Base-by-base conservation (phyloP, 2,113 vertebrate genomes). In the Tragelaphus scriptus region DNA sequence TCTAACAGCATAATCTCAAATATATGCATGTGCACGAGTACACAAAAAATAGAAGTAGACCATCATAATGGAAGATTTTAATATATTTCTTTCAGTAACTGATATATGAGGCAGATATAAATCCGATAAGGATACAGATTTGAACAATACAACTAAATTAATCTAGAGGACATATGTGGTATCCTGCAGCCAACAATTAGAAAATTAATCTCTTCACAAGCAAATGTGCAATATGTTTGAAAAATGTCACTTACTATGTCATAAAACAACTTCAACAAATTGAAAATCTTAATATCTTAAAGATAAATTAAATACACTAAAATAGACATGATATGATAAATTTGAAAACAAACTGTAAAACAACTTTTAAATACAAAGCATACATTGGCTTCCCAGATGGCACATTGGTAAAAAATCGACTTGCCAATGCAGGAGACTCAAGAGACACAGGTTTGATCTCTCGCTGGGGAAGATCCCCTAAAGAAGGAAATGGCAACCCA, bases 81-180 rank as follows among this genome's bases (percentile, higher is more conserved):
- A 71, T 71, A n/a, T 44, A 55, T 88, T 92, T 84, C 77, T 95
- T 40, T 92, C 19, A 87, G 26, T 82, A 97, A 92, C 28, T 59
- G 61, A 92, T 44, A 97, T 21, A 96, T 59, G 63, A 92, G 32
- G 25, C 49, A 55, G 59, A 86, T 40, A 68, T 68, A 92, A 94
- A 58, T 28, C 86, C 84, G 58, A 68, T 87, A 95, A 90, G 58
- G 49, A 58, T 79, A 56, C 17, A 94, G 30, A 89, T 53, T 17
- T 90, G 32, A 87, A 13, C 21, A 92, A 65, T 4, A 68, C 7
- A 86, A 75, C 30, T 51, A 92, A 49, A 90, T 92, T 87, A 87
- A 92, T 96, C 56, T 94, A 82, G 86, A 95, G 71, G 79, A 90
- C n/a, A 80, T 90, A 90, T 90, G 56, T 79, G 55, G 14, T 87